Evolutionary conservation across 2,888 invertebrate species (phyloP), one percentile per base, ranked within the genome.

Genomic region (Cryptus armator): DNA sequence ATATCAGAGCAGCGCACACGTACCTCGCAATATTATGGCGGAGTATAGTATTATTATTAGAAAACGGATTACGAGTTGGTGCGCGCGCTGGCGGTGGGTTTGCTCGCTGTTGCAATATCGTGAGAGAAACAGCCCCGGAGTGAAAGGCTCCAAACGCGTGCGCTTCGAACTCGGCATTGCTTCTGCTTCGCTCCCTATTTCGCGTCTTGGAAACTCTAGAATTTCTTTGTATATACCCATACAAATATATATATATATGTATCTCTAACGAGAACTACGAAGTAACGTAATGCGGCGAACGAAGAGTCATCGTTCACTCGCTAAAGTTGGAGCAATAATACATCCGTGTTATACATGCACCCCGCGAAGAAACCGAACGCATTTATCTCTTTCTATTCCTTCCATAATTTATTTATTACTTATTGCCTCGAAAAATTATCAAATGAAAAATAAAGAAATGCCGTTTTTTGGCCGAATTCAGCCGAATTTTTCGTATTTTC

Each of bases 131-230:
- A 19, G 14, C 29, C 43, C 68, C 29, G 85, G 75, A 87, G 90
- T 91, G 90, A 90, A 90, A 90, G 90, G 90, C 87, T 87, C 66
- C 43, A 67, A 44, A 59, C 79, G 82, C 75, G 79, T 76, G 85
- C 82, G 83, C 80, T 74, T 86, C 83, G 83, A 81, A 74, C 72
- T 71, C 71, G 79, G 71, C 51, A 72, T 76, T 79, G 66, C 74
- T 82, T 85, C 79, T 82, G 85, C 85, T 71, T 67, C 82, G 78
- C 77, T 84, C 81, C 37, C 68, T 78, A 71, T 79, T 84, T 78
- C 62, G 43, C 56, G 44, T 71, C 46, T 46, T 68, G 56, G 48
- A 70, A 71, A 81, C 74, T 16, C 71, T 59, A 79, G 56, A 70
- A 79, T 85, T 85, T 85, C 59, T 81, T 75, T 44, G 81, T 75